These are phyloP conservation scores for Drosophila azteca DNA, from an alignment of 1,140 invertebrate genomes.

Conservation along the genomic window DNA sequence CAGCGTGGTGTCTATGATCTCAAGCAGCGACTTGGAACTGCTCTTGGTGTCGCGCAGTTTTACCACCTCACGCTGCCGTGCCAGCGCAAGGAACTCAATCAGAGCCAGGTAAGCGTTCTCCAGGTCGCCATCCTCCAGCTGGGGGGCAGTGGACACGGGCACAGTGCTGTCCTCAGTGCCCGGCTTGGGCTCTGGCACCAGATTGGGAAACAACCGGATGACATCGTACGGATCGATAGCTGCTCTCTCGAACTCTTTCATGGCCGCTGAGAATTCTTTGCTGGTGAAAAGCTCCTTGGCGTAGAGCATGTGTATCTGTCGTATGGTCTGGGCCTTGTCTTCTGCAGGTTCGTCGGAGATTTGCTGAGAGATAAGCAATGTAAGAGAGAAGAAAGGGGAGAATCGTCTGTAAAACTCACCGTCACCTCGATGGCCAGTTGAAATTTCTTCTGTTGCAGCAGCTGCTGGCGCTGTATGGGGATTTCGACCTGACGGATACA, in stretches of 20 bases:
- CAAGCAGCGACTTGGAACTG: constrained; percentile 87
- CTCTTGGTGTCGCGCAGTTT: constrained; percentile 69
- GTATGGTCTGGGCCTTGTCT: constrained; percentile 91
- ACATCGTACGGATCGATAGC: constrained; percentile 97
- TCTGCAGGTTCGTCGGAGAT: constrained; percentile 92
- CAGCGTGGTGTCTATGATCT: constrained; percentile 98
- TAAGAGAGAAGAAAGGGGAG: background rate
- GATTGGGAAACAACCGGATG: constrained; percentile 95
- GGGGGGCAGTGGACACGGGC: constrained; percentile 84
- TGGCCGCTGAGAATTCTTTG: constrained; percentile 94
- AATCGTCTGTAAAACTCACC: constrained; percentile 85
- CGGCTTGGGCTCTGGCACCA: constrained; percentile 87
- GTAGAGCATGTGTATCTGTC: constrained; percentile 94
- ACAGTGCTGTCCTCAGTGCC: constrained; percentile 84
- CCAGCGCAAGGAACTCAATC: constrained; percentile 94
- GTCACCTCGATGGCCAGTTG: constrained; percentile 96
- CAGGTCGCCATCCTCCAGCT: constrained; percentile 92
- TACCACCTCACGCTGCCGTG: constrained; percentile 85
- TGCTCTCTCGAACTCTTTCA: constrained; percentile 95
- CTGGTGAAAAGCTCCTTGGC: constrained; percentile 96
- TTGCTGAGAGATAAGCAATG: constrained; percentile 85
- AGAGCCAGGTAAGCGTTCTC: constrained; percentile 95
- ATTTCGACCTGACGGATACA: constrained; percentile 91
- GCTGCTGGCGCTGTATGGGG: constrained; percentile 90
- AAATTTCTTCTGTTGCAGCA: constrained; percentile 95